Base-by-base conservation (phyloP, 2,113 vertebrate species). In the Sinocyclocheilus anophthalmus region DNA sequence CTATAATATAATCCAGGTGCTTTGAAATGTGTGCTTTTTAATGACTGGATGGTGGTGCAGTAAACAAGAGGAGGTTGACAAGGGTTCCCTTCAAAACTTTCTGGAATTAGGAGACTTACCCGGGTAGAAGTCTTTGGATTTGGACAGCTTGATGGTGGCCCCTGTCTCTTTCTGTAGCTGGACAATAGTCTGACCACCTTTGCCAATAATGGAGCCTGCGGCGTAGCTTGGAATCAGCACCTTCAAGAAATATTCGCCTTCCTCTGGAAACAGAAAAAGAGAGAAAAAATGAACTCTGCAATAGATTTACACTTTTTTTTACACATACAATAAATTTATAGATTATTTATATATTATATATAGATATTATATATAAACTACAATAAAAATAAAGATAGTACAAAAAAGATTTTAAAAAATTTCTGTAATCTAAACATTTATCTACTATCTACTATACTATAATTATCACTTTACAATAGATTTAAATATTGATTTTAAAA, bases 121-220 rank as follows among this genome's bases (percentile, higher is more conserved):
- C 1, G 97, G 97, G 87, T 98, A 98, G 93, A 98, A 98, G 94
- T 98, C 97, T 96, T 98, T 98, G 93, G 97, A 98, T 94, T 98
- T 98, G 90, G 97, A 98, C 91, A 98, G 95, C 89, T 98, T 98
- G 95, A 98, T 98, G 91, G 97, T 98, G 90, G 97, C 97, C 7
- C 97, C 97, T 0, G 97, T 98, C 93, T 98, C 97, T 90, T 97
- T 97, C 94, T 98, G 97, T 86, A 98, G 93, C 92, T 98, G 97
- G 84, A 98, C 97, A 76, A 98, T 98, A 89, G 97, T 98, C 93
- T 98, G 97, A 26, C 97, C 97, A 33, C 97, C 97, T 81, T 98
- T 98, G 87, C 97, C 97, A 63, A 98, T 98, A 93, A 98, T 98
- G 83, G 97, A 98, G 72, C 97, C 97, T 0, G 97, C 97, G 0